phyloP scores from a whole-genome alignment of 2,888 invertebrate species.

The Tipula vernalis region DNA sequence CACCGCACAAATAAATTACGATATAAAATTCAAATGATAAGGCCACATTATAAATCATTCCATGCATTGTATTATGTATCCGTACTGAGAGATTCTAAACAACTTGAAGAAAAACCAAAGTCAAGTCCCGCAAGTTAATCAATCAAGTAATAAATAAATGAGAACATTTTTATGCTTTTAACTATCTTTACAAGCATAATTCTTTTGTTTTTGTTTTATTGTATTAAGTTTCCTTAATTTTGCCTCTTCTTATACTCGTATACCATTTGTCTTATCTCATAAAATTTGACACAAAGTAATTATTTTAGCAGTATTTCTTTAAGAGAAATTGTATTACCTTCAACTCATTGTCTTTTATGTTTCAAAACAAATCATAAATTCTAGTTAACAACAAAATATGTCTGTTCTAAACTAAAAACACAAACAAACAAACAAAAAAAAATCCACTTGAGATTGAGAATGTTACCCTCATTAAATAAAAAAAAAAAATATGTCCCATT shows the following conservation, averaged over 20 bases:
- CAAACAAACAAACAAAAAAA: neutral
- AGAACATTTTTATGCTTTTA: neutral
- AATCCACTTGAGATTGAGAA: neutral
- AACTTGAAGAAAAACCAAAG: neutral
- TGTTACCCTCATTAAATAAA: slow-evolving; percentile 1
- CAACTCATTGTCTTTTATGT: neutral
- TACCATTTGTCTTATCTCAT: neutral
- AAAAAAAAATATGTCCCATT: neutral
- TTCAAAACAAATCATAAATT: neutral
- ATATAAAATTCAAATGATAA: neutral
- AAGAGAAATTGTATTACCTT: neutral
- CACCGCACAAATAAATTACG: neutral
- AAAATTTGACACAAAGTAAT: neutral
- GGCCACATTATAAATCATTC: neutral
- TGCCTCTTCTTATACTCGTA: neutral
- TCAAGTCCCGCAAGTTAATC: neutral
- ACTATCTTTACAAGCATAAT: neutral
- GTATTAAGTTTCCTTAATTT: neutral
- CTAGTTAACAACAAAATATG: neutral
- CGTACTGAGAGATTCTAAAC: neutral
- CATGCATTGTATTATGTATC: neutral
- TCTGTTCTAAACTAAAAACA: neutral
- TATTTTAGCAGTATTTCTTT: neutral
- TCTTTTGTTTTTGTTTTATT: neutral
- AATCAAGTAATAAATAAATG: neutral